Conservation (phyloP, 2,113 vertebrate species). For the Antigone vipio region DNA sequence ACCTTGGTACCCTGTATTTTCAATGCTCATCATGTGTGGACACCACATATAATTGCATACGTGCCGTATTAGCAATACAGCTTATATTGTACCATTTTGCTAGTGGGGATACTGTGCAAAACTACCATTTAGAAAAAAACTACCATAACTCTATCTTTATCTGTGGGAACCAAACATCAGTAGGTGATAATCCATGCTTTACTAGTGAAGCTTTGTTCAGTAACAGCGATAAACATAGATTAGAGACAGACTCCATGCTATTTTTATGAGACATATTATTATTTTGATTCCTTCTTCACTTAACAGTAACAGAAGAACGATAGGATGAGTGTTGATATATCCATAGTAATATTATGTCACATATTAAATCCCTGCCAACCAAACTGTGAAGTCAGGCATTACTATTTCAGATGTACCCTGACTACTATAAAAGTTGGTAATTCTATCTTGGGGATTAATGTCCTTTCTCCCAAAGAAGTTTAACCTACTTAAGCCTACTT, state of each 20-base stretch:
- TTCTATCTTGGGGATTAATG: background rate
- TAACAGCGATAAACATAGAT: background rate
- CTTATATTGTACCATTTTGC: background rate
- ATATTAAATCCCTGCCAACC: background rate
- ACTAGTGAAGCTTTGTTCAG: background rate
- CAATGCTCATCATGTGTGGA: background rate
- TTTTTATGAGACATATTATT: background rate
- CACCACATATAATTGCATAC: background rate
- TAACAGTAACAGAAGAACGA: background rate
- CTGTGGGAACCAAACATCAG: background rate
- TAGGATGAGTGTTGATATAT: constrained; percentile 15
- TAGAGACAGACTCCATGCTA: constrained; percentile 1
- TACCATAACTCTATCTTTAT: background rate
- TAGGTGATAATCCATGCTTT: background rate
- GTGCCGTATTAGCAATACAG: background rate
- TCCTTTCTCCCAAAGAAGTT: background rate
- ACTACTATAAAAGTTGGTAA: background rate
- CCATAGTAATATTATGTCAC: constrained; percentile 20
- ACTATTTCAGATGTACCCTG: background rate
- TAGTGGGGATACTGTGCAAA: background rate
- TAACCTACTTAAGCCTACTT: background rate
- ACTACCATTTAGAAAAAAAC: background rate
- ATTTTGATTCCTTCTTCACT: constrained; percentile 39
- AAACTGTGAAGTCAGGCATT: background rate
- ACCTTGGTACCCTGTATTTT: background rate